Conservation (phyloP, 2,797 vertebrate species). For the Mallotus villosus region DNA sequence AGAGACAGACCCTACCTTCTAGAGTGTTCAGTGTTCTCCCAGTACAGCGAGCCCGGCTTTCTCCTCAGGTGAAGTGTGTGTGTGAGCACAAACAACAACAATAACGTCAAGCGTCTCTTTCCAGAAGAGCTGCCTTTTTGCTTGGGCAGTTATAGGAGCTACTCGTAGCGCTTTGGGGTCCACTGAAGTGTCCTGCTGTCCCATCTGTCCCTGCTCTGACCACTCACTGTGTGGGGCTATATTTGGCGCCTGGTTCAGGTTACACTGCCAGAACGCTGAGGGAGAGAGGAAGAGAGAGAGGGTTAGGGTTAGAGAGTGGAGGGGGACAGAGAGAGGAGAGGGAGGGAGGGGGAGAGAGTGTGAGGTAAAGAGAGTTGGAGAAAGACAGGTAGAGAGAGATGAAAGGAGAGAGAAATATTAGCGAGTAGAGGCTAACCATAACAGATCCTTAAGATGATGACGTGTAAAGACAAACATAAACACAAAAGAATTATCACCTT, state of each 20-base stretch:
- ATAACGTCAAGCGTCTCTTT: constrained; percentile 51
- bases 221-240: constrained; percentile 85
- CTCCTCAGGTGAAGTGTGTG: constrained; percentile 27
- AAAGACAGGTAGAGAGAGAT: constrained; percentile 50
- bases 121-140: constrained; percentile 60
- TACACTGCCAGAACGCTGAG: constrained; percentile 81
- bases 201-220: constrained; percentile 86
- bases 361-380: constrained; percentile 23
- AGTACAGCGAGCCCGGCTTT: constrained; percentile 60
- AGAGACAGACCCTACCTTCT: constrained; percentile 58
- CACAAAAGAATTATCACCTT: constrained; percentile 13
- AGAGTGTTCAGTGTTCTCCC: constrained; percentile 43
- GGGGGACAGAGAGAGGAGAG: constrained; percentile 30
- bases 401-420: constrained; percentile 34
- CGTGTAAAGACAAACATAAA: background rate
- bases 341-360: background rate
- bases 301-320: constrained; percentile 52
- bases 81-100: constrained; percentile 14
- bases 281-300: constrained; percentile 77
- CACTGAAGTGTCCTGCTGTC: constrained; percentile 75
- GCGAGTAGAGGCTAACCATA: too few relatives aligned
- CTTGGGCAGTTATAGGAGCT: constrained; percentile 49
- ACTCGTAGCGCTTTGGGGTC: constrained; percentile 61
- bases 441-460: background rate
- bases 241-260: constrained; percentile 95